Evolutionary conservation across 1,140 invertebrate genomes (phyloP), one percentile per base, ranked within the genome.

Genomic region (Mycetomoellerius zeteki): DNA sequence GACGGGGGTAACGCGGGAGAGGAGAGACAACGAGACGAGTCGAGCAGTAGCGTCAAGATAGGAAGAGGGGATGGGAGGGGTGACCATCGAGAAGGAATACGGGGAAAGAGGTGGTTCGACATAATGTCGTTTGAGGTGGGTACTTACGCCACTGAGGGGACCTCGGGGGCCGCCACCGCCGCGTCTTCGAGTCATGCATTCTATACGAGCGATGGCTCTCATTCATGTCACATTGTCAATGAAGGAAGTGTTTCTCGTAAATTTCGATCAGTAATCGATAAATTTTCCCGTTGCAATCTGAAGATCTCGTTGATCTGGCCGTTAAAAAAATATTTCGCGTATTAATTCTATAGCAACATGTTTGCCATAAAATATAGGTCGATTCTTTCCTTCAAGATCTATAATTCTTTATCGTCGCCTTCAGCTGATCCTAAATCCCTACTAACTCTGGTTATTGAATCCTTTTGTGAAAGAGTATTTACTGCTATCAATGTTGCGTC

Each of bases 151-250:
- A 87, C 92, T 85, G 92, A 93, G 92, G 94, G 93, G 92, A 94
- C 92, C 94, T 93, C 89, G 86, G 91, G 88, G 87, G 77, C 21
- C n/a, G 43, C 82, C 86, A 73, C 86, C 89, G 72, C 90, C 89
- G 84, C 91, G 93, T 94, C 93, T 95, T 93, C 91, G 90, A 94
- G 93, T 95, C 94, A 94, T 95, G 94, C 94, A 95, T 95, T 95
- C 94, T 95, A 92, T 93, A 95, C 86, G 90, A 95, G 92, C 94
- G 93, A 93, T 85, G 92, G 90, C 89, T 93, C 93, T 93, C 93
- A 91, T 82, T 78, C 84, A n/a, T 73, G 37, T 86, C 76, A 50
- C n/a, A 16, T 33, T 21, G 21, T 71, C 33, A n/a, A 47, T 30
- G 12, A 37, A 12, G 37, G 16, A 72, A 64, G 19, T 37, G 8